phyloP scores from a whole-genome alignment of 1,140 invertebrate species.

The Maconellicoccus hirsutus region DNA sequence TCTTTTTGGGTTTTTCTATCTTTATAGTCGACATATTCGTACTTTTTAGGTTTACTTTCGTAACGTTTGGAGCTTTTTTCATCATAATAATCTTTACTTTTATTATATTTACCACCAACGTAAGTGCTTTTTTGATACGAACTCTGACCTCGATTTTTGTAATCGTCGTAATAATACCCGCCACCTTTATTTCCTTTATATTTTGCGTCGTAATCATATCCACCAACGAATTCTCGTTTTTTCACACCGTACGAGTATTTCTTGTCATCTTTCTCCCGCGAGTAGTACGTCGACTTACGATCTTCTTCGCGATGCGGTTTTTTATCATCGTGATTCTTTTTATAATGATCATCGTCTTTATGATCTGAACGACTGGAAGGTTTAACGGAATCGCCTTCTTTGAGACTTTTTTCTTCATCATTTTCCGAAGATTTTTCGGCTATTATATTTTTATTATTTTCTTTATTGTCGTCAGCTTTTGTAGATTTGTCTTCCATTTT shows the following conservation, averaged over 20 bases:
- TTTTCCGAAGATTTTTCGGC: neutral
- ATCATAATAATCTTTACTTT: neutral
- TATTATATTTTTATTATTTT: neutral
- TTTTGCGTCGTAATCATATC: slow-evolving; percentile 30
- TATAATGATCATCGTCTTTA: slow-evolving; percentile 12
- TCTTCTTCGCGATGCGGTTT: slow-evolving; percentile 10
- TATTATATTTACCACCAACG: neutral
- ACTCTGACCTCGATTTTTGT: neutral
- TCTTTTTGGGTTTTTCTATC: slow-evolving; percentile 32
- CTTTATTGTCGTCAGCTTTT: slow-evolving; percentile 5
- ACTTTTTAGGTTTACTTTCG: slow-evolving; percentile 30
- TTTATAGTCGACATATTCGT: slow-evolving; percentile 36
- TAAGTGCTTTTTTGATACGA: neutral
- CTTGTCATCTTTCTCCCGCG: slow-evolving; percentile 11
- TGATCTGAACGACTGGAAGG: neutral
- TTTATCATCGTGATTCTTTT: slow-evolving; percentile 20
- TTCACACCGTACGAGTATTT: neutral
- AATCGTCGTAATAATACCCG: slow-evolving; percentile 3
- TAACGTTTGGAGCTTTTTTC: neutral
- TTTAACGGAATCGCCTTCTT: neutral
- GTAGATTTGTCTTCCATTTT: slow-evolving; percentile 22
- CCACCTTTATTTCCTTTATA: neutral
- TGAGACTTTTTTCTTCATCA: neutral
- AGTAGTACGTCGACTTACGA: neutral
- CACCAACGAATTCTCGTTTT: neutral